phyloP scores from a whole-genome alignment of 2,797 vertebrate genomes.

The Ara ararauna region DNA sequence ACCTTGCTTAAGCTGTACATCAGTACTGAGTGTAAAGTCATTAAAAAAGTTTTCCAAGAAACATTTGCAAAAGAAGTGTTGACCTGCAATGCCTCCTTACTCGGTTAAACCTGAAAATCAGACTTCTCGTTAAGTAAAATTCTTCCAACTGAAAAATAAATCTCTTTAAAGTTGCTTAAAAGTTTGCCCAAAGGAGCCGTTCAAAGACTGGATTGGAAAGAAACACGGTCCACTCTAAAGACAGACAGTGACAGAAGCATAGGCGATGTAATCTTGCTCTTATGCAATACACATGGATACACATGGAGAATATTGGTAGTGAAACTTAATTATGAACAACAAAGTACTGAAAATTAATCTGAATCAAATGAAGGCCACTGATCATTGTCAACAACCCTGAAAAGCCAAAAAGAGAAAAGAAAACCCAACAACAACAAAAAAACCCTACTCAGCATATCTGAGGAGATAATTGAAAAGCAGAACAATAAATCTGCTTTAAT shows the following conservation, averaged over 20 bases:
- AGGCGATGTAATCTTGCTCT: neutral
- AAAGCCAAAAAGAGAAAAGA: neutral
- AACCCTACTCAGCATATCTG: neutral
- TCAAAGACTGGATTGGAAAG: neutral
- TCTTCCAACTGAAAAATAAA: neutral
- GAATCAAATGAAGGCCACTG: constrained; percentile 29
- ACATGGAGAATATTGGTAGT: constrained; percentile 13
- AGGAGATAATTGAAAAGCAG: neutral
- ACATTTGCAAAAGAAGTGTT: neutral
- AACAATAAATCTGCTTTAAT: constrained; percentile 5
- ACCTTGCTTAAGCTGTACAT: neutral
- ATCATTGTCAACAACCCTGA: neutral
- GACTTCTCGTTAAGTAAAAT: neutral
- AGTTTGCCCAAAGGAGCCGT: neutral
- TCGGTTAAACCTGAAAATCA: neutral
- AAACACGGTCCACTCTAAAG: neutral
- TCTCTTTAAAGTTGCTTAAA: neutral
- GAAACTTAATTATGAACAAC: constrained; percentile 8
- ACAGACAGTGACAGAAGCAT: neutral
- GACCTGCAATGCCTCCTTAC: neutral
- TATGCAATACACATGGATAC: neutral
- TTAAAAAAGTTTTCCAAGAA: neutral
- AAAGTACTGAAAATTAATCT: constrained; percentile 46
- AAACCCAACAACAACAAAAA: neutral
- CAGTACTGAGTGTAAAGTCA: neutral